phyloP scores from a whole-genome alignment of 2,113 vertebrate species.

The Saccopteryx bilineata region DNA sequence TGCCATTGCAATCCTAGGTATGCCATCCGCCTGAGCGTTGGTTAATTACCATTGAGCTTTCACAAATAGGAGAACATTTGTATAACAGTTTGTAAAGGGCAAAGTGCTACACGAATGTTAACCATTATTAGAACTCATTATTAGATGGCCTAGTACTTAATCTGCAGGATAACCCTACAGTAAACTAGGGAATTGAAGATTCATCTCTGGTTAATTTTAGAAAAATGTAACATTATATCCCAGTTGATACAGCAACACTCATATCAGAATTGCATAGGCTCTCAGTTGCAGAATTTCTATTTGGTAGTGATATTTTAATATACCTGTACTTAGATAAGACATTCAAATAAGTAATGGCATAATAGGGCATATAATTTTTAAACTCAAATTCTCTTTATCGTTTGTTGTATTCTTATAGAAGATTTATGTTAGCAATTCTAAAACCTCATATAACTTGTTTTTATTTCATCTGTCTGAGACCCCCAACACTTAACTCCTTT shows the following conservation, averaged over 20 bases:
- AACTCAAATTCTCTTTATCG: not conserved
- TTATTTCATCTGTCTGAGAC: not conserved
- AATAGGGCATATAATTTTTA: constrained; percentile 31
- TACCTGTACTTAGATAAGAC: not conserved
- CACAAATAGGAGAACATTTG: constrained; percentile 72
- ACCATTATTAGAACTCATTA: constrained; percentile 76
- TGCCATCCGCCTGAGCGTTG: constrained; percentile 7
- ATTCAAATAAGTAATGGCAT: constrained; percentile 34
- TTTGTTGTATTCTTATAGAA: constrained; percentile 16
- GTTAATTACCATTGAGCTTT: constrained; percentile 78
- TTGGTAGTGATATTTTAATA: constrained; percentile 56
- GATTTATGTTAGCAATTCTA: constrained; percentile 23
- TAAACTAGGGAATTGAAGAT: constrained; percentile 66
- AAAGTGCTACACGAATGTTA: constrained; percentile 70
- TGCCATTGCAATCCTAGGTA: not conserved
- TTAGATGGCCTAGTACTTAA: constrained; percentile 62
- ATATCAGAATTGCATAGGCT: constrained; percentile 13
- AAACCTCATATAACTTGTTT: not conserved
- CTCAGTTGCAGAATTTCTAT: constrained; percentile 42
- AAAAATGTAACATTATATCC: constrained; percentile 56
- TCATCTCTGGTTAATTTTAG: constrained; percentile 62
- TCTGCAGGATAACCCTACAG: constrained; percentile 26
- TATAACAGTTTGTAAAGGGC: constrained; percentile 67
- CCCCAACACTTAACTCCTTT: constrained; percentile 20
- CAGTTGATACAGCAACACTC: constrained; percentile 45